A percentile compares a stretch with the other conserved stretches of the same genome.
phyloP scores from a whole-genome alignment of 2,113 vertebrate species.

The Paralichthys olivaceus region DNA sequence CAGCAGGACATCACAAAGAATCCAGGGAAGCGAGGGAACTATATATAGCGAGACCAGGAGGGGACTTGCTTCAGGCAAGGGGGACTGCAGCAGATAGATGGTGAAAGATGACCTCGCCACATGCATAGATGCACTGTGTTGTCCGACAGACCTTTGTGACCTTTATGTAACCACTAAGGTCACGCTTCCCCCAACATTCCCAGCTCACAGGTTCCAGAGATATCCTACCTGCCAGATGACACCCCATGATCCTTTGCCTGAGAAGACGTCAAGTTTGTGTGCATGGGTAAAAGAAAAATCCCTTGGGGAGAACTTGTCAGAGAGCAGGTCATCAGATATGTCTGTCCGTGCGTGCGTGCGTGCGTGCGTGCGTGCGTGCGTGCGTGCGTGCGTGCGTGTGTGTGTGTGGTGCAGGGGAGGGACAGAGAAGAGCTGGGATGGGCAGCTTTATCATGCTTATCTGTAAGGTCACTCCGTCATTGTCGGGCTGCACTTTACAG shows the following conservation, averaged over 20 bases:
- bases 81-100: conserved; percentile 60
- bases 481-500: conserved; percentile 62
- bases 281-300: conserved; percentile 75
- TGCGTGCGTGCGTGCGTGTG: conserved; percentile 27
- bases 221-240: conserved; percentile 83
- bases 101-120: conserved; percentile 70
- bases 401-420: conserved; percentile 23
- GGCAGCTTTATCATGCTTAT: conserved; percentile 71
- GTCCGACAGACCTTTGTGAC: conserved; percentile 67
- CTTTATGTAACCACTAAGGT: conserved; percentile 79
- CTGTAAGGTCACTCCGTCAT: conserved; percentile 81
- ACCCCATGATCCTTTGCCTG: conserved; percentile 82
- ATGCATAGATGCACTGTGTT: conserved; percentile 65
- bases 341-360: conserved; percentile 34
- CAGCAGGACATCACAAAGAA: conserved; percentile 71
- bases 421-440: conserved; percentile 35
- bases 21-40: conserved; percentile 54
- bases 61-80: conserved; percentile 59
- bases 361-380: neutral
- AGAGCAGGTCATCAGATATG: conserved; percentile 79
- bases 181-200: conserved; percentile 75
- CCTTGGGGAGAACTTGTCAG: conserved; percentile 78
- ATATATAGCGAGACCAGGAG: conserved; percentile 57
- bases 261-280: conserved; percentile 63
- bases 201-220: conserved; percentile 72